Evolutionary conservation across 2,888 invertebrate genomes (phyloP).

Genomic region (Vanessa cardui): DNA sequence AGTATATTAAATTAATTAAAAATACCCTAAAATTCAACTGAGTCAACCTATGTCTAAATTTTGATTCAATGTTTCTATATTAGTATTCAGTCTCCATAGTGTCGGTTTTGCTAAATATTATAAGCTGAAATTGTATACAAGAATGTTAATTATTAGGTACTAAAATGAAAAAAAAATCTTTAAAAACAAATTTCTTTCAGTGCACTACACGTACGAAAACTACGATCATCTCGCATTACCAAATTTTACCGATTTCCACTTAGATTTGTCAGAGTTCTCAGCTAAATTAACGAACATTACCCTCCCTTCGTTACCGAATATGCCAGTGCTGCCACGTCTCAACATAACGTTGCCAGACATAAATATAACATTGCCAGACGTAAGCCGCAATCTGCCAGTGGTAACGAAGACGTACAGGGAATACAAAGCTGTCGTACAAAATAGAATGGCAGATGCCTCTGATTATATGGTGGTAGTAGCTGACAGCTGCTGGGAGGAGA

Average conservation of each 20-base stretch:
- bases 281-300: slow-evolving; percentile 54
- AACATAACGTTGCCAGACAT: slow-evolving; percentile 48
- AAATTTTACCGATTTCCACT: slow-evolving; percentile 74
- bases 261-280: slow-evolving; percentile 68
- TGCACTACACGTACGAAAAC: slow-evolving; percentile 78
- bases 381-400: slow-evolving; percentile 61
- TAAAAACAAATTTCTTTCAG: slow-evolving; percentile 64
- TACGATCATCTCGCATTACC: slow-evolving; percentile 70
- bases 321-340: slow-evolving; percentile 56
- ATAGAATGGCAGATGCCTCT: slow-evolving; percentile 77
- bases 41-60: too few relatives aligned
- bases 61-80: too few relatives aligned
- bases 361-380: slow-evolving; percentile 57
- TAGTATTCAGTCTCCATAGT: too few relatives aligned
- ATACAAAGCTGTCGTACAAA: slow-evolving; percentile 75
- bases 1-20: slow-evolving; percentile 49
- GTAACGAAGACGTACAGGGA: slow-evolving; percentile 66
- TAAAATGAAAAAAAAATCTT: neutral
- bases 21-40: too few relatives aligned
- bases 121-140: too few relatives aligned
- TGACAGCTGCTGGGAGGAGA: slow-evolving; percentile 77
- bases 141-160: too few relatives aligned
- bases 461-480: slow-evolving; percentile 79
- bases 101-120: too few relatives aligned
- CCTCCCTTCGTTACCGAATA: slow-evolving; percentile 51